These are phyloP conservation scores for Eira barbara DNA, from an alignment of 2,113 vertebrate species.

Conservation along the genomic window DNA sequence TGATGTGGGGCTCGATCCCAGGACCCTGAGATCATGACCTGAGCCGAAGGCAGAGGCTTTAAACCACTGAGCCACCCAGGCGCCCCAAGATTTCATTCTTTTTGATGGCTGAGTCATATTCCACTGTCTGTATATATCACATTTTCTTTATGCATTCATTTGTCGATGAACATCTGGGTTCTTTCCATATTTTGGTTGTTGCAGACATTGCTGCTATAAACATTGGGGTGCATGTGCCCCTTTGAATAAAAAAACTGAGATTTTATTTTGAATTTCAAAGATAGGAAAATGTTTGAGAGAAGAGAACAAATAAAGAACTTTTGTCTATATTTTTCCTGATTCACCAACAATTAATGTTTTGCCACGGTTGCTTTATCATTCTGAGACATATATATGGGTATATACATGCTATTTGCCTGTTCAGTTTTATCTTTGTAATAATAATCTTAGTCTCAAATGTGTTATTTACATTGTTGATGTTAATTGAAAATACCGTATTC, in stretches of 20 bases:
- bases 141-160: not conserved
- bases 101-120: not conserved
- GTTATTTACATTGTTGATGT: not conserved
- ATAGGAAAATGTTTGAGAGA: not conserved
- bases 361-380: not conserved
- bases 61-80: no score
- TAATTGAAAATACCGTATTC: not conserved
- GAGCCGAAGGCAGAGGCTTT: no score
- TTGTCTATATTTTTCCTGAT: not conserved
- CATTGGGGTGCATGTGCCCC: not conserved
- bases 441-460: not conserved
- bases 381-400: not conserved
- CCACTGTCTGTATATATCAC: not conserved
- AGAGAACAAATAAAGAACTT: not conserved
- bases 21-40: no score
- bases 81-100: not conserved
- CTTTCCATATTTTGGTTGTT: not conserved
- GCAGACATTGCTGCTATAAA: not conserved
- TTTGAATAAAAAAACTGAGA: not conserved
- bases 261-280: constrained; percentile 36
- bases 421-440: constrained; percentile 3
- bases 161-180: not conserved
- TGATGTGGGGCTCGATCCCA: no score
- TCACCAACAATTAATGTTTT: not conserved
- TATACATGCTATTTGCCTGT: not conserved